Evolutionary conservation across 2,888 invertebrate species (phyloP), one percentile per base, ranked within the genome.

Genomic region (Sialis fuliginosa): DNA sequence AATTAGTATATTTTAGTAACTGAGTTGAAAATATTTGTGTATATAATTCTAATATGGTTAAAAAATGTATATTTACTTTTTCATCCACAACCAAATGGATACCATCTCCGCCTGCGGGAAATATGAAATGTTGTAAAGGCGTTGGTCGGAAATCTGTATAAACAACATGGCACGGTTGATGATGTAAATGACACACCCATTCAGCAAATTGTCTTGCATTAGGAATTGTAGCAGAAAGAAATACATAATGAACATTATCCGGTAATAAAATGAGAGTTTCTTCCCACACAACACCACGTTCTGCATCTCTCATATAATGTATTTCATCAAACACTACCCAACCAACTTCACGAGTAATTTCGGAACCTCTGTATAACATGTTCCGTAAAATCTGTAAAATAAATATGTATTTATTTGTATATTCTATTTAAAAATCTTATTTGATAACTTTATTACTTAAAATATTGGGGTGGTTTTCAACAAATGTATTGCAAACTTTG

Each of bases 301-400:
- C 97, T 67, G 96, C 96, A 62, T 99, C 96, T 57, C 98, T 78
- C 98, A 99, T 99, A 63, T 99, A 99, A 68, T 99, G 98, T 57
- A 99, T 99, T 69, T 99, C 98, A 62, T 99, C 98, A 68, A 99
- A 99, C 46, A 99, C 75, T 1, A 99, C 98, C 98, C 98, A 99
- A 44, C 96, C 97, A 1, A 99, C 96, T 75, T 99, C 98, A 49
- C 96, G 75, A 88, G 96, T 96, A 22, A 99, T 82, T 72, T 98
- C 96, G 37, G 95, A 95, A 44, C 98, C 98, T 60, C 97, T 74
- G 61, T 98, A 99, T 48, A 99, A 69, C 98, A 99, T 98, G 58
- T 93, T 95, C 52, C 98, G 74, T 51, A 99, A 69, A 75, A 99
- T 99, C 82, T 85, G 62, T 59, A 67, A 22, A 22, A 22, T 22